Base-by-base conservation (phyloP, 2,113 vertebrate genomes). In the Rhabdomys dilectus region DNA sequence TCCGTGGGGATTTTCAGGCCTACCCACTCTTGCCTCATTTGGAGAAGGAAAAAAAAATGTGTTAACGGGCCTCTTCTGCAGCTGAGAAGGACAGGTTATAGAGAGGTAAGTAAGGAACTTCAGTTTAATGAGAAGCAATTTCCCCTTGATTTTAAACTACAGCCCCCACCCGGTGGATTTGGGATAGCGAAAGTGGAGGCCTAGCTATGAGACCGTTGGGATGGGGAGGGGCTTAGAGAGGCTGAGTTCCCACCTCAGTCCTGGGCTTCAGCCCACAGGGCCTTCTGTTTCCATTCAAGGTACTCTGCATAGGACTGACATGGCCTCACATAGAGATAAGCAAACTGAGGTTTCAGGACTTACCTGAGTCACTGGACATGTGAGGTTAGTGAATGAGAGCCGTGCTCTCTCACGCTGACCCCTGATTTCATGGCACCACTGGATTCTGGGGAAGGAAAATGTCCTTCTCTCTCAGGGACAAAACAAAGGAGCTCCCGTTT, bases 91-190 rank as follows among this genome's bases (percentile, higher is more conserved):
- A 84, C 96, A 95, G 80, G 97, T 97, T 97, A 93, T 97, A 97
- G 75, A 8, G 31, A 97, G 97, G 96, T 97, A 98, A 98, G 96
- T 97, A 98, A 98, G 97, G 98, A 95, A 94, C 91, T 97, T 94
- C 96, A 96, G 97, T 98, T 98, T 97, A 97, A 94, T 92, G 95
- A 75, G 80, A 98, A 85, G 89, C 70, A 91, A 90, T 93, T 96
- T 95, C 82, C 24, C 53, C 89, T 96, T 97, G 70, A 80, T 96
- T 97, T 97, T 12, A 11, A 58, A 91, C 85, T 92, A 68, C 3
- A 93, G 22, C 56, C 70, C 17, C 87, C 36, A n/a, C 16, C 39
- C 88, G 31, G 2, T 34, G 60, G 66, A 10, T 34, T 53, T 77
- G 53, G 89, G 94, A 36, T 78, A 5, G 31, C 24, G 64, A 53